Base-by-base conservation (phyloP, 2,888 invertebrate species). In the Euplexia lucipara region DNA sequence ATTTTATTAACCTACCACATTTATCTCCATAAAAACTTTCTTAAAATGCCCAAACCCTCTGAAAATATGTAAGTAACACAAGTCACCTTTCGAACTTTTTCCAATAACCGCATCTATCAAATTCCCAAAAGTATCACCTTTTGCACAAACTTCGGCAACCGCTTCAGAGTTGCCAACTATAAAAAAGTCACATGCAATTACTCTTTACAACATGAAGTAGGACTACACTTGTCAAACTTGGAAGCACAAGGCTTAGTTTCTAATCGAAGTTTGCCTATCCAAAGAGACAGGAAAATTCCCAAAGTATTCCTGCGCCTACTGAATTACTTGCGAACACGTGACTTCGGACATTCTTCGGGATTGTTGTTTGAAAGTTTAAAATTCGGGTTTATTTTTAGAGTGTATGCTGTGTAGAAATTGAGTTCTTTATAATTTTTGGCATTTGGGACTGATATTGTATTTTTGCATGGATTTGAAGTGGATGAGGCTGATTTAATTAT, bases 181-280 rank as follows among this genome's bases (percentile, higher is more conserved):
- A 79, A 73, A 81, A 75, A 82, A 82, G 78, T 70, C 71, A 73
- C 70, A 76, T 76, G 75, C 73, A 81, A 79, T 81, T 78, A 82
- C 81, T 78, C 71, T 77, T 75, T 66, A 72, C 79, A 72, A 68
- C 79, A 75, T 77, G 72, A 62, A 75, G 78, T 76, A 61, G 74
- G 76, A 81, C 78, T 78, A 75, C 75, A 80, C 80, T 84, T 82
- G 80, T 78, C 82, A 75, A 79, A 84, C 78, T 83, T 57, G 20
- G 53, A 74, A 74, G 68, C 70, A 62, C 59, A 59, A 58, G 74
- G 78, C 78, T 84, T 78, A 81, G 83, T 83, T 79, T 71, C 79
- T 79, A 84, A 84, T 84, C 83, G 80, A 84, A 84, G 75, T 84
- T 84, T 78, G 74, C 75, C 84, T 80, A 83, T 81, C 78, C 70